phyloP scores from a whole-genome alignment of 2,888 invertebrate genomes.

The Nudaria mundana region DNA sequence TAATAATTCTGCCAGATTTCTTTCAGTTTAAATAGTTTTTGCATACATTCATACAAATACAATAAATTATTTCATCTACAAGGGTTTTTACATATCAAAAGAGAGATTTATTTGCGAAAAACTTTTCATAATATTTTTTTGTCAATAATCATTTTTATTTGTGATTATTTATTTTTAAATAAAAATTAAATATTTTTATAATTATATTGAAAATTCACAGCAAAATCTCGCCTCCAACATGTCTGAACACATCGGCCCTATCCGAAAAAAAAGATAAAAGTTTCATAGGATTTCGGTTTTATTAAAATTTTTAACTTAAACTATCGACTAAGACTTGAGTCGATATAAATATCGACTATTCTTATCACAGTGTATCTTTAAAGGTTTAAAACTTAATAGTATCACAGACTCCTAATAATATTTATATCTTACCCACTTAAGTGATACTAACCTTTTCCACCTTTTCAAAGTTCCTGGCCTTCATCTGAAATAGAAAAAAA shows the following conservation, averaged over 20 bases:
- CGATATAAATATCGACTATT: background rate
- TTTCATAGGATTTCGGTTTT: slow-evolving; percentile 48
- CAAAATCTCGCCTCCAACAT: slow-evolving; percentile 72
- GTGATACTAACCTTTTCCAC: slow-evolving; percentile 96
- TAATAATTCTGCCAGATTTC: background rate
- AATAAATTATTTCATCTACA: slow-evolving; percentile 12
- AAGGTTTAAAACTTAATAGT: background rate
- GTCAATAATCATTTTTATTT: too few species aligned
- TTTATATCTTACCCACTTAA: slow-evolving; percentile 37
- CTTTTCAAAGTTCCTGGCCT: slow-evolving; percentile 97
- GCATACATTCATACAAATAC: background rate
- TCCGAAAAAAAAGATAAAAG: slow-evolving; percentile 67
- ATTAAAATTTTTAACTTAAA: slow-evolving; percentile 42
- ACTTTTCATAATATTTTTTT: too few species aligned
- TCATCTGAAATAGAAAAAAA: slow-evolving; percentile 88
- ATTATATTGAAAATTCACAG: slow-evolving; percentile 29
- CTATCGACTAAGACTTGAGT: slow-evolving; percentile 5
- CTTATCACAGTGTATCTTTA: slow-evolving; percentile 2
- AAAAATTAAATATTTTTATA: too few species aligned
- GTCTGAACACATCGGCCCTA: slow-evolving; percentile 77
- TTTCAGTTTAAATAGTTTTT: background rate
- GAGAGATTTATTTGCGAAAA: slow-evolving; percentile 60
- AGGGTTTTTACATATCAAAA: slow-evolving; percentile 72
- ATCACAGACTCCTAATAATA: slow-evolving; percentile 12
- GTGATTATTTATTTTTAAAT: too few species aligned